Base-by-base conservation (phyloP, 2,797 vertebrate species). In the Acanthurus lineatus region DNA sequence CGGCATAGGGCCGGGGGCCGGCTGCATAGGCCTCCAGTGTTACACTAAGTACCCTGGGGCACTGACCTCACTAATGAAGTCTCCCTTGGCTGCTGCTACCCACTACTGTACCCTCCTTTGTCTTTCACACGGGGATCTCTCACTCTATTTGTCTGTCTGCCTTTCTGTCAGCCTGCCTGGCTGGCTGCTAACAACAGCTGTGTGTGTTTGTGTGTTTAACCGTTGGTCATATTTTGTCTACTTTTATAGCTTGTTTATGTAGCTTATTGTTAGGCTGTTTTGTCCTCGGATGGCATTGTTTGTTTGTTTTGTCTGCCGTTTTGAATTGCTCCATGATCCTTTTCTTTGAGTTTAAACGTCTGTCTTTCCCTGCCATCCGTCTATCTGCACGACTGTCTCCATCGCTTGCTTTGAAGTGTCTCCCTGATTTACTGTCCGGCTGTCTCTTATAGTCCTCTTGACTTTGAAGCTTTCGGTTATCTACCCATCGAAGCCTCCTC, bases 41-140 rank as follows among this genome's bases (percentile, higher is more conserved):
- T 93, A 90, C 88, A 89, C 91, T 90, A 91, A 92, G 92, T 89
- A 92, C 90, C 90, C 87, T 73, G 75, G 91, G 91, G 90, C 90
- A 80, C 91, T 94, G 92, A 94, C 93, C 93, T 93, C 89, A 87
- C 90, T 94, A 92, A 94, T 94, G 92, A 94, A 93, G 88, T 91
- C 90, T 92, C 89, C 87, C 88, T 88, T 88, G 88, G 88, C 90
- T 93, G 88, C 91, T 76, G 85, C 91, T 88, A 66, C 84, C 85
- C 88, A 92, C 92, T 92, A 93, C 93, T 93, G 92, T 93, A 94
- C 90, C 82, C 90, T 90, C 88, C 91, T 92, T 92, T 93, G 91
- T 93, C 87, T 93, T 92, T 89, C 82, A 85, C 91, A 85, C 84
- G 79, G 88, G 88, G 88, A 90, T 91, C 88, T 91, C 83, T 79